Conservation (phyloP, 2,113 vertebrate species). For the Vicugna pacos region DNA sequence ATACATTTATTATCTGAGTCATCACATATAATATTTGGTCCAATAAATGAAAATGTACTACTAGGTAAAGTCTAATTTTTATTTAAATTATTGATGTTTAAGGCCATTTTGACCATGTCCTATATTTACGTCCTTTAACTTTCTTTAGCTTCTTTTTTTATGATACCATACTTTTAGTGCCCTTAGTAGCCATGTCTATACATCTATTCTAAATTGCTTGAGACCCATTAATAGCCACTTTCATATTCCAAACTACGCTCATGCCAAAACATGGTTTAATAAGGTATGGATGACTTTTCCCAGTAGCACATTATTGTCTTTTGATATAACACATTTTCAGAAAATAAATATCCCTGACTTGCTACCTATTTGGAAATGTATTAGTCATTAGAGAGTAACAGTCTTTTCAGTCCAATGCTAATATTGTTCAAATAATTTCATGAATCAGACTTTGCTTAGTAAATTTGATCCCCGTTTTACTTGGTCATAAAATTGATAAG, state of each 20-base stretch:
- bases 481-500: conserved; percentile 52
- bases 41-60: conserved; percentile 28
- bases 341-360: conserved; percentile 58
- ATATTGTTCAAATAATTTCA: conserved; percentile 74
- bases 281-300: background rate
- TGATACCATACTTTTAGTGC: background rate
- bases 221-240: conserved; percentile 38
- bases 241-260: conserved; percentile 43
- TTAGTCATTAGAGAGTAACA: conserved; percentile 60
- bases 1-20: background rate
- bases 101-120: background rate
- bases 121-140: background rate
- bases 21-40: background rate
- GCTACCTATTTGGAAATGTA: conserved; percentile 65
- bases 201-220: conserved; percentile 48
- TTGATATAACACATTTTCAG: conserved; percentile 58
- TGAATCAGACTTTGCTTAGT: conserved; percentile 53
- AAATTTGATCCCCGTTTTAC: conserved; percentile 57
- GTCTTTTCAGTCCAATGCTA: conserved; percentile 55
- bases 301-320: conserved; percentile 44
- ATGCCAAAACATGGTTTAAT: conserved; percentile 51
- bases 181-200: conserved; percentile 27
- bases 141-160: background rate
- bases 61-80: conserved; percentile 4
- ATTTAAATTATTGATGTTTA: conserved; percentile 43